These are phyloP conservation scores for Hemithea aestivaria DNA, from an alignment of 2,888 invertebrate genomes.

Conservation along the genomic window DNA sequence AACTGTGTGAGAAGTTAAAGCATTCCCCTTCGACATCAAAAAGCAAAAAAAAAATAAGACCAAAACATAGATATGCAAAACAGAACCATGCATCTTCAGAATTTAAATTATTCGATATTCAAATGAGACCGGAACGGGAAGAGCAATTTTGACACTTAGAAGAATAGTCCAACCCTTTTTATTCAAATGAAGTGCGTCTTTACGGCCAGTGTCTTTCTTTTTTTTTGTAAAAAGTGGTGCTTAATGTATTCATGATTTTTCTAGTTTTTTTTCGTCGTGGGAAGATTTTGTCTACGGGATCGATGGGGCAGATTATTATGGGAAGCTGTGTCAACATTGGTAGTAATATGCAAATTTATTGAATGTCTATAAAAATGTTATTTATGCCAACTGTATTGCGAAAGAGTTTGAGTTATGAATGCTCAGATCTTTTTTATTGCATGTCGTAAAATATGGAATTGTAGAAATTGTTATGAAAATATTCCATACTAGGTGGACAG, in stretches of 20 bases:
- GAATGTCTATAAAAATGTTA: slow-evolving; percentile 37
- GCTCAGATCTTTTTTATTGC: not conserved
- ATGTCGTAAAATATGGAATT: slow-evolving; percentile 5
- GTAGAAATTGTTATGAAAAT: slow-evolving; percentile 2
- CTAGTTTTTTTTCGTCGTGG: slow-evolving; percentile 40
- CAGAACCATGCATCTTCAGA: slow-evolving; percentile 46
- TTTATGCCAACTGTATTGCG: slow-evolving; percentile 22
- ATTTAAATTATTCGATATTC: slow-evolving; percentile 62
- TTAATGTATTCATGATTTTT: slow-evolving; percentile 65
- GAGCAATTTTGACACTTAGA: slow-evolving; percentile 76
- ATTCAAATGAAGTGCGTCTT: slow-evolving; percentile 66
- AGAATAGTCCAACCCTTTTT: slow-evolving; percentile 69
- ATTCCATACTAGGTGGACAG: not conserved
- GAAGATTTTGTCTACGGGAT: slow-evolving; percentile 56
- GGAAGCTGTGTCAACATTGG: slow-evolving; percentile 74
- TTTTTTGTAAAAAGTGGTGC: slow-evolving; percentile 40
- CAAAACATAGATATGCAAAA: slow-evolving; percentile 68
- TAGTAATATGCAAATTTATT: slow-evolving; percentile 63
- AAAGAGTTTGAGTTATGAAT: slow-evolving; percentile 9
- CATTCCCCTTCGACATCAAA: slow-evolving; percentile 17
- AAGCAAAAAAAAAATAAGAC: slow-evolving; percentile 21
- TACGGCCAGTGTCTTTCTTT: slow-evolving; percentile 59
- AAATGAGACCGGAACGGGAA: slow-evolving; percentile 70
- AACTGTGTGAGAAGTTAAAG: slow-evolving; percentile 59
- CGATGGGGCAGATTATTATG: slow-evolving; percentile 66